These are phyloP conservation scores for Hucho hucho DNA, from an alignment of 2,113 vertebrate species.

Conservation along the genomic window DNA sequence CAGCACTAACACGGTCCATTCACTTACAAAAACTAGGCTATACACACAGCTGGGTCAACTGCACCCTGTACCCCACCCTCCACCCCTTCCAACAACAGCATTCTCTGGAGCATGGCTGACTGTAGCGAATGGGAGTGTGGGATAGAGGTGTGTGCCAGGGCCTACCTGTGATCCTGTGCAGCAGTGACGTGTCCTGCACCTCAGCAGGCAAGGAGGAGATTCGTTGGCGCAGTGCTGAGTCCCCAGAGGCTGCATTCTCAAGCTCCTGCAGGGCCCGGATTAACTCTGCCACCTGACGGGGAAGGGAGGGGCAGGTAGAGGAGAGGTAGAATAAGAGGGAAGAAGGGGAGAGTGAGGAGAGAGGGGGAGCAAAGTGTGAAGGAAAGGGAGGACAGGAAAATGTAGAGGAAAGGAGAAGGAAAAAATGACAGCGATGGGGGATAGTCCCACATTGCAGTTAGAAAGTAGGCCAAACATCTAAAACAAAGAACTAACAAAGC, in stretches of 20 bases:
- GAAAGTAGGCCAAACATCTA: too few relatives aligned
- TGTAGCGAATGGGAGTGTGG: background rate
- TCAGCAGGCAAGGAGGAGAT: constrained; percentile 94
- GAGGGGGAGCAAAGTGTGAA: background rate
- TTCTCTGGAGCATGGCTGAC: too few relatives aligned
- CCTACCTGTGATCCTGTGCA: constrained; percentile 95
- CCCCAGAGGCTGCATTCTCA: constrained; percentile 93
- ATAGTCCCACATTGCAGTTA: too few relatives aligned
- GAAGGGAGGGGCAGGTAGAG: constrained; percentile 1
- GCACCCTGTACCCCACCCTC: too few relatives aligned
- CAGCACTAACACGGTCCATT: too few relatives aligned
- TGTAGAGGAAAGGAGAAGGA: background rate
- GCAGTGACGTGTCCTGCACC: constrained; percentile 92
- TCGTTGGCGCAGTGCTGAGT: constrained; percentile 91
- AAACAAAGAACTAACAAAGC: too few relatives aligned
- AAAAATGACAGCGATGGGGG: too few relatives aligned
- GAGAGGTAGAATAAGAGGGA: background rate
- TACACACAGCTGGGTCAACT: too few relatives aligned
- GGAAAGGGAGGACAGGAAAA: background rate
- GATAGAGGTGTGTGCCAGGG: background rate
- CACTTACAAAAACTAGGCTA: too few relatives aligned
- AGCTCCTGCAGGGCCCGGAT: constrained; percentile 96
- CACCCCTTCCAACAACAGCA: too few relatives aligned
- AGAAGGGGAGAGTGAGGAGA: background rate
- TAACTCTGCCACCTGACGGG: constrained; percentile 88